A percentile compares a stretch with the other conserved stretches of the same genome.
Conservation (phyloP, 2,113 vertebrate species). For the Fregetta grallaria region DNA sequence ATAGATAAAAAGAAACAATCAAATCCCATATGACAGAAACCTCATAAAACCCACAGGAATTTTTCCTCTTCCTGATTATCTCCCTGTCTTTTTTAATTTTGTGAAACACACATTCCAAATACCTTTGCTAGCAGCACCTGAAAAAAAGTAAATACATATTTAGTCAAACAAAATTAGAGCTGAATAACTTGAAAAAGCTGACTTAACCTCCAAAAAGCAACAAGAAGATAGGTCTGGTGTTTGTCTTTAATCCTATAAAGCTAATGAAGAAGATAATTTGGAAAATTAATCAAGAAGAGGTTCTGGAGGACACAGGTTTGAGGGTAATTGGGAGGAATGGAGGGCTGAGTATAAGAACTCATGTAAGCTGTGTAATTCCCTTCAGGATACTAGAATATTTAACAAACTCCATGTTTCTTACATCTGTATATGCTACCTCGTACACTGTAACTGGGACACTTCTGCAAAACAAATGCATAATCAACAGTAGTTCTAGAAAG, state of each 20-base stretch:
- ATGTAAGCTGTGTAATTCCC: neutral
- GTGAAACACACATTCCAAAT: neutral
- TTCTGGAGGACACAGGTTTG: neutral
- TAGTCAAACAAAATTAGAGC: neutral
- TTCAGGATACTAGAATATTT: neutral
- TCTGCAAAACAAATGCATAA: neutral
- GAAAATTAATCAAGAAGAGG: neutral
- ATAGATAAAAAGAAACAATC: constrained; percentile 7
- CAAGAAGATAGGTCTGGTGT: neutral
- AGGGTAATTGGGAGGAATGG: neutral
- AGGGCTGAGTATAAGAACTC: neutral
- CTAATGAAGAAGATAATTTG: neutral
- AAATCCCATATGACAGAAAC: neutral
- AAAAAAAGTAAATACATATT: constrained; percentile 15
- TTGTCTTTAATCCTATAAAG: neutral
- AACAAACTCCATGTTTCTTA: neutral
- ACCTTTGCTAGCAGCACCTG: neutral
- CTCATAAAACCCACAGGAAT: neutral
- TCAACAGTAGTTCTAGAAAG: neutral
- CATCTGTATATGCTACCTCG: neutral
- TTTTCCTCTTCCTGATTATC: neutral
- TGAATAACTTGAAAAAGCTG: neutral
- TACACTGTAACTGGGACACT: neutral
- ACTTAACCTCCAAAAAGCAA: neutral
- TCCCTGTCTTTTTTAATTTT: neutral